Evolutionary conservation across 2,797 vertebrate species (phyloP), one percentile per base, ranked within the genome.

Genomic region (Valencia hispanica): DNA sequence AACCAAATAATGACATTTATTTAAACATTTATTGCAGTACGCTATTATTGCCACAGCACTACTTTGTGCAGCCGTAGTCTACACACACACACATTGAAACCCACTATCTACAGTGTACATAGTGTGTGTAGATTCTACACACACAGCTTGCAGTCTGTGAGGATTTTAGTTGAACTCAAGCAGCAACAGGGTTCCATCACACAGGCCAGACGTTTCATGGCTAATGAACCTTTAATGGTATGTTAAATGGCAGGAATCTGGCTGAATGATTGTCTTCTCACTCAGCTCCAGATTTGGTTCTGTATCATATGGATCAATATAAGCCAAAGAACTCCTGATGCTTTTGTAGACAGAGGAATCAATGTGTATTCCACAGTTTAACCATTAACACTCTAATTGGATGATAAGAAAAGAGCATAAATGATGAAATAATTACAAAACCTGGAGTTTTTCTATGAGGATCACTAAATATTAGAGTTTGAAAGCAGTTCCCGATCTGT

Each of bases 221-320:
- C 94, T 96, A 97, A 96, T 96, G 94, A 95, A 95, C 90, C 90
- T 95, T 97, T 96, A 96, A 96, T 96, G 92, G 94, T 89, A 94
- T 95, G 95, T 95, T 95, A 94, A 95, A 94, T 94, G 91, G 91
- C 92, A 95, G 94, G 94, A 95, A 95, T 96, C 91, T 94, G 88
- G 83, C 87, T 77, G 83, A 76, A 74, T 94, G 88, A 93, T 95
- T 94, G 93, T 81, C 91, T 94, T 91, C 84, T 90, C 76, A 84
- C 86, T 84, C 86, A 17, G 83, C 83, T 88, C 91, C 89, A 91
- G 90, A 92, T 93, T 93, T 90, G 65, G 36, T 83, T 87, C 86
- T 66, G 81, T 93, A 90, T 91, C 88, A 87, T 91, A 91, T 87
- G 88, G 86, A 90, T 95, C 88, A 91, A 30, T 57, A 15, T 82